Evolutionary conservation across 2,797 vertebrate genomes (phyloP).

Genomic region (Lacerta viridis): DNA sequence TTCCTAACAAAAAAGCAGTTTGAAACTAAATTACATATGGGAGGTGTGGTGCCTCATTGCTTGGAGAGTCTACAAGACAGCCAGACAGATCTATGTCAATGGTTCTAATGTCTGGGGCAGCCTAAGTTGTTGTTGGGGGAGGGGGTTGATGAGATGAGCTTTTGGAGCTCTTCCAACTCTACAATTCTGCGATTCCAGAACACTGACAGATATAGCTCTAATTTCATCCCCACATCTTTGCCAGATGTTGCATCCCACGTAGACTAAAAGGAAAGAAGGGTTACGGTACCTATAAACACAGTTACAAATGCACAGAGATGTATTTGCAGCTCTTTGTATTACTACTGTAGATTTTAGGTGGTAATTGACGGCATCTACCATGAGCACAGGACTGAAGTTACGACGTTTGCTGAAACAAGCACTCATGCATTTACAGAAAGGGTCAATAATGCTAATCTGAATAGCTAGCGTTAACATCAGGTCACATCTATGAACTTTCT

Average conservation of each 20-base stretch:
- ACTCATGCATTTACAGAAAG: neutral
- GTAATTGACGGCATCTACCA: neutral
- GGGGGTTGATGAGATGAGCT: neutral
- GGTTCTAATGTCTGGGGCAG: neutral
- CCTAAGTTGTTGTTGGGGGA: neutral
- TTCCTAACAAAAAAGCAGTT: neutral
- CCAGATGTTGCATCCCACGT: conserved; percentile 29
- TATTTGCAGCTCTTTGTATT: conserved; percentile 5
- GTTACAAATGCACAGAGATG: conserved; percentile 10
- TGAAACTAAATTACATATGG: neutral
- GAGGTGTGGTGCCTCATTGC: neutral
- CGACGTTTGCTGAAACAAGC: neutral
- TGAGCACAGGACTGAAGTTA: neutral
- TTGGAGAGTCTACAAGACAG: conserved; percentile 17
- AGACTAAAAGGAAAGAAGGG: conserved; percentile 7
- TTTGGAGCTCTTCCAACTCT: conserved; percentile 21
- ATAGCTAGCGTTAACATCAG: neutral
- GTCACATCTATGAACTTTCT: neutral
- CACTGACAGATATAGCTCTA: conserved; percentile 33
- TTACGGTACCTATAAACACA: conserved; percentile 5
- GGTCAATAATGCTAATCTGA: neutral
- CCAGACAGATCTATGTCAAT: neutral
- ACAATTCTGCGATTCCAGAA: conserved; percentile 35
- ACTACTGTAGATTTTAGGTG: neutral
- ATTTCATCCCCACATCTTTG: conserved; percentile 37